Conservation (phyloP, 2,888 invertebrate species). For the Eupithecia insigniata region DNA sequence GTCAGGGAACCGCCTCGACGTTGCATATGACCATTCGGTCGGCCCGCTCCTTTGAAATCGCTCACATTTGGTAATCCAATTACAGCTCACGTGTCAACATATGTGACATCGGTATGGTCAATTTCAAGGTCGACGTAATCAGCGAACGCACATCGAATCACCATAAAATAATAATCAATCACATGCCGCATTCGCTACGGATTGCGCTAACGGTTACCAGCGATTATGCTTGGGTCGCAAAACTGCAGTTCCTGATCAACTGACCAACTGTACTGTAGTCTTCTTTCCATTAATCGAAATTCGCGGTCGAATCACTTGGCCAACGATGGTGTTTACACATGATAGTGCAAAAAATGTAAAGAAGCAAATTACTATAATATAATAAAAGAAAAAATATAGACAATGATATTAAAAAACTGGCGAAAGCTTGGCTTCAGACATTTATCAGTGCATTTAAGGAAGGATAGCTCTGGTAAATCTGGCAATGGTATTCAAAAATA, state of each 20-base stretch:
- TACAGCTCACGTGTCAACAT: constrained; percentile 51
- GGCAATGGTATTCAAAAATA: background rate
- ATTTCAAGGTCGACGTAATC: constrained; percentile 52
- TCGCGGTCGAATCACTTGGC: background rate
- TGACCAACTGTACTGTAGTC: background rate
- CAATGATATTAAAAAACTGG: background rate
- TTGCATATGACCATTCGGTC: background rate
- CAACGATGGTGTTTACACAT: background rate
- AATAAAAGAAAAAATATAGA: background rate
- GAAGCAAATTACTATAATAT: background rate
- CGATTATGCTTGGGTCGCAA: background rate
- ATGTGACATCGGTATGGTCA: constrained; percentile 56
- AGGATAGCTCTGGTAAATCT: background rate
- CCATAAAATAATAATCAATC: constrained; percentile 52
- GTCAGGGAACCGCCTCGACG: background rate
- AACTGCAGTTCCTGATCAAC: constrained; percentile 1
- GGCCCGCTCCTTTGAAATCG: background rate
- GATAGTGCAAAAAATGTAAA: background rate
- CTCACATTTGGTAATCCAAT: constrained; percentile 10
- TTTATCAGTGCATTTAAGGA: background rate
- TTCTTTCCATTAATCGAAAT: background rate
- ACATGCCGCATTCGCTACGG: constrained; percentile 39
- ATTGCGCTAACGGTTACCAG: background rate
- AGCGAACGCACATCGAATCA: constrained; percentile 48
- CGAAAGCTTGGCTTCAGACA: background rate